A percentile compares a stretch with the other conserved stretches of the same genome.
These are phyloP conservation scores for Nesogale talazaci DNA, from an alignment of 2,113 vertebrate species.

Conservation along the genomic window DNA sequence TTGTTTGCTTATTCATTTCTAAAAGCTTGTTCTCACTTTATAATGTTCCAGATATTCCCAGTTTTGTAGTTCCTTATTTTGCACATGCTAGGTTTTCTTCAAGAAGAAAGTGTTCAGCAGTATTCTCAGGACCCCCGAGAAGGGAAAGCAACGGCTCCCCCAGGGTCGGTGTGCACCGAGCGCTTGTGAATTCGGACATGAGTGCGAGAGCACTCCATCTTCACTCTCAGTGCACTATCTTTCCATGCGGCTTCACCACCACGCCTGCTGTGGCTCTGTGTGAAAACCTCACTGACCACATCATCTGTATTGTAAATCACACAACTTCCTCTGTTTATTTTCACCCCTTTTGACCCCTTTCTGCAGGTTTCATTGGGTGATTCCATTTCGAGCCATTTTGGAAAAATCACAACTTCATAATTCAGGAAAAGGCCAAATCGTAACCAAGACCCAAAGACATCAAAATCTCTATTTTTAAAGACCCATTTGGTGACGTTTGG, in stretches of 20 bases:
- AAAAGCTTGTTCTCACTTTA: neutral
- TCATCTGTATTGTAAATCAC: constrained; percentile 84
- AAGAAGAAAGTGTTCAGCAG: neutral
- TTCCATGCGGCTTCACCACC: constrained; percentile 80
- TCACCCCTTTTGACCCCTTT: constrained; percentile 82
- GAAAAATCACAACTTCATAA: constrained; percentile 84
- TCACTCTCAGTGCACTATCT: constrained; percentile 69
- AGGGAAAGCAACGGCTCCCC: neutral
- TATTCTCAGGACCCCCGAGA: neutral
- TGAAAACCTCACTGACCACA: constrained; percentile 80
- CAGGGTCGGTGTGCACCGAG: neutral
- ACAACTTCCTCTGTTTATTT: constrained; percentile 81
- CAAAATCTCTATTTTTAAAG: constrained; percentile 55
- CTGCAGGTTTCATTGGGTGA: constrained; percentile 81
- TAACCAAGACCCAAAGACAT: constrained; percentile 80
- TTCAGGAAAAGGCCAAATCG: constrained; percentile 81
- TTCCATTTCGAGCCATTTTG: constrained; percentile 82
- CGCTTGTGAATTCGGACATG: constrained; percentile 68
- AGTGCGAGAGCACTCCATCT: constrained; percentile 42
- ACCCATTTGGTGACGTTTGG: constrained; percentile 68
- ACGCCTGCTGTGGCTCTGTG: constrained; percentile 77
- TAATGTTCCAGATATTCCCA: neutral
- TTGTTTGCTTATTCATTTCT: constrained; percentile 21
- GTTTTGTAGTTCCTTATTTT: constrained; percentile 14
- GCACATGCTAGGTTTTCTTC: constrained; percentile 3